A percentile compares a stretch with the other conserved stretches of the same genome.
Evolutionary conservation across 2,113 vertebrate genomes (phyloP).

Genomic region (Struthio camelus): DNA sequence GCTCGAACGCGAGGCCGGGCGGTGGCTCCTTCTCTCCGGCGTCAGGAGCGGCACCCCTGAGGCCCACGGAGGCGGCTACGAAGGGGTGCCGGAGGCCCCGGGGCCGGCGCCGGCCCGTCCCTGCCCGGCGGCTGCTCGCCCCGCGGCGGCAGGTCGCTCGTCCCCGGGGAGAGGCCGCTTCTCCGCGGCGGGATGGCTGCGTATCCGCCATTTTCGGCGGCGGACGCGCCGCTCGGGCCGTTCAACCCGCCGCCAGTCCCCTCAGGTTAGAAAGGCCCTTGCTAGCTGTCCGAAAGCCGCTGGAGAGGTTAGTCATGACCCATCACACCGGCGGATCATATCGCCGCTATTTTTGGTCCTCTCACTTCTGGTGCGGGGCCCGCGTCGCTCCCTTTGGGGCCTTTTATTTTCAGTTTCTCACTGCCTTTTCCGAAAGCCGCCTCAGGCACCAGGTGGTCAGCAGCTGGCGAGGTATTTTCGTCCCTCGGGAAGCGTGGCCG

Average conservation of each 20-base stretch:
- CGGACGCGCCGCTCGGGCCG: neutral
- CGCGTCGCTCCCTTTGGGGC: neutral
- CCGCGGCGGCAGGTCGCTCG: rapidly evolving
- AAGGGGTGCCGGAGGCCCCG: rapidly evolving
- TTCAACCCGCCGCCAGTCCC: neutral
- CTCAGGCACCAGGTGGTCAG: slow-evolving; percentile 42
- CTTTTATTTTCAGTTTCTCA: slow-evolving; percentile 55
- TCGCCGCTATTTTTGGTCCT: neutral
- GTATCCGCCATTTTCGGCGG: neutral
- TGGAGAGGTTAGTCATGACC: neutral
- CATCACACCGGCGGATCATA: neutral
- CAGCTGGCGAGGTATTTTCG: slow-evolving; percentile 60
- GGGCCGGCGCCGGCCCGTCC: neutral
- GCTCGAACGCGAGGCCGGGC: neutral
- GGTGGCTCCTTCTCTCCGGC: neutral
- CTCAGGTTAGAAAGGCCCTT: neutral
- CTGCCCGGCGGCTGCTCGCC: neutral
- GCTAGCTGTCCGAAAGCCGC: neutral
- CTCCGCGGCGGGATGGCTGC: rapidly evolving
- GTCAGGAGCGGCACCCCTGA: too few relatives aligned
- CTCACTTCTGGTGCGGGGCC: neutral
- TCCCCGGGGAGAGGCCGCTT: neutral
- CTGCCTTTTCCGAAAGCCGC: neutral
- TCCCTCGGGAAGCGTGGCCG: neutral
- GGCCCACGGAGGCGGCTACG: rapidly evolving